Evolutionary conservation across 2,113 vertebrate species (phyloP).

Genomic region (Lophius piscatorius): DNA sequence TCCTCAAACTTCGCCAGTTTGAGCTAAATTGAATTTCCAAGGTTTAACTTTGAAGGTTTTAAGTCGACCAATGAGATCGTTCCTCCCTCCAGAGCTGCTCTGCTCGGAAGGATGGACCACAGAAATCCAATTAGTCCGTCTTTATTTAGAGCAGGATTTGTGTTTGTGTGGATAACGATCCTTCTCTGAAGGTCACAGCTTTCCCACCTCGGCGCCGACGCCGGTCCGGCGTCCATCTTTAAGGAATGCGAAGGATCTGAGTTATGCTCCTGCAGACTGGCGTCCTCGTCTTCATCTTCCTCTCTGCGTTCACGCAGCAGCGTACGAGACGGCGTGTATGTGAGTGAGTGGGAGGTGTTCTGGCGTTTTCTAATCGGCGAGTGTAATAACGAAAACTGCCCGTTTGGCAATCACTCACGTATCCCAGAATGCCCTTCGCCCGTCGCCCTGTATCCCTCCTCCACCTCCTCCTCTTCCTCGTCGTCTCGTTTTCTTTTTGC

Average conservation of each 20-base stretch:
- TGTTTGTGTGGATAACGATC: neutral
- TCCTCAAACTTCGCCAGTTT: too few relatives aligned
- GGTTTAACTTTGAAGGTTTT: neutral
- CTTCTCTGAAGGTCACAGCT: neutral
- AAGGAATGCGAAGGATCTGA: constrained; percentile 34
- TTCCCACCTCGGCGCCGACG: neutral
- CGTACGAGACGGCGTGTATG: constrained; percentile 36
- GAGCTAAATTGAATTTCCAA: too few relatives aligned
- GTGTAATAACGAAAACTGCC: constrained; percentile 67
- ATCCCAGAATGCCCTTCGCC: constrained; percentile 56
- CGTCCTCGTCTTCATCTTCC: constrained; percentile 26
- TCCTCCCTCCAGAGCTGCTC: neutral
- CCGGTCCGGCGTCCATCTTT: neutral
- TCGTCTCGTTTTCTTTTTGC: constrained; percentile 33
- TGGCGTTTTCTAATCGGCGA: constrained; percentile 50
- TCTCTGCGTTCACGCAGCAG: constrained; percentile 33
- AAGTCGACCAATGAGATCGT: neutral
- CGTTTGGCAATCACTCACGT: constrained; percentile 59
- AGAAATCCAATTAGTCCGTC: neutral
- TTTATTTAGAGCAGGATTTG: constrained; percentile 6
- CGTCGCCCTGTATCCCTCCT: constrained; percentile 33
- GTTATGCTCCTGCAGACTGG: constrained; percentile 56
- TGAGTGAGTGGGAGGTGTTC: constrained; percentile 61
- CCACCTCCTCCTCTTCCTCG: constrained; percentile 35
- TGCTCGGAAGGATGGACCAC: neutral